Base-by-base conservation (phyloP, 1,140 invertebrate species). In the Papilio dardanus region DNA sequence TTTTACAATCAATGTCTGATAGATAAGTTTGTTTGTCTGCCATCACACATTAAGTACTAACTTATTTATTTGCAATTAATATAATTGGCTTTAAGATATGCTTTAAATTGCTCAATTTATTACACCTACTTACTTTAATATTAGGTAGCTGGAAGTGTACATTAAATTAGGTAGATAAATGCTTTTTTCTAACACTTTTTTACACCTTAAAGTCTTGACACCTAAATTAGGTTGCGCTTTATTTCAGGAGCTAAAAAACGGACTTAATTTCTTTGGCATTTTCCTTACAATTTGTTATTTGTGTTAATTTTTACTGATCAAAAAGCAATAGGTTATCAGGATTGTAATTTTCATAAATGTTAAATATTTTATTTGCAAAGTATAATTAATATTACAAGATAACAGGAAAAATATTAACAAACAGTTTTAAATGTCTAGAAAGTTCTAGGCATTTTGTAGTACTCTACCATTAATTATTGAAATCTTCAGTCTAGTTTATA, bases 1-100 rank as follows among this genome's bases (percentile, higher is more conserved):
- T 66, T 66, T 31, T 66, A 66, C 28, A n/a, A 66, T 30, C 62
- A 24, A 54, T 54, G 50, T 54, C 50, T 54, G 50, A 1, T 8
- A 54, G 50, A 54, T 54, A 54, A 54, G 50, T 54, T 54, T 54
- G 50, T 54, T 54, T 54, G 50, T 54, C 50, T 54, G 16, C 7
- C 8, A 21, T 54, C 2, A 3, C 0, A 54, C 2, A 54, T 54
- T 10, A 24, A 12, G n/a, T n/a, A n/a, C n/a, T 54, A 24, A 24
- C 21, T 24, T 54, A 28, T 24, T 24, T 10, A 12, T 21, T 54
- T 54, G 50, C 50, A 54, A 54, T 54, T 54, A 24, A 12, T 8
- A 54, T 28, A 54, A 54, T 54, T 54, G 6, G 21, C 2, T 21
- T 21, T 4, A 2, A 54, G 1, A 54, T 54, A 28, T 54, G 16